A percentile compares a stretch with the other conserved stretches of the same genome.
Evolutionary conservation across 2,113 vertebrate species (phyloP).

Genomic region (Epinephelus lanceolatus): DNA sequence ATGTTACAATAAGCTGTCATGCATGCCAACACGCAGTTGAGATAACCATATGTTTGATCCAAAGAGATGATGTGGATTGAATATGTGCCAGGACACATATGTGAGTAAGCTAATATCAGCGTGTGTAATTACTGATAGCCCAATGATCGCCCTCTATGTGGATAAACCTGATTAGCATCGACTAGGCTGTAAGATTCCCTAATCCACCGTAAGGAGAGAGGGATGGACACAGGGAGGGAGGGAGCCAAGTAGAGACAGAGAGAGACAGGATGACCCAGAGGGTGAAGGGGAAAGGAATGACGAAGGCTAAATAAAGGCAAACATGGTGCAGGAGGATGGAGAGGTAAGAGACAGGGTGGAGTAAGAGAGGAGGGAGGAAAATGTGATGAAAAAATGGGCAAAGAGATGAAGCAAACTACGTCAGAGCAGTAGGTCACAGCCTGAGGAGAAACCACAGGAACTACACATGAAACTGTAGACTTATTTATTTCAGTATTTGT

Average conservation of each 20-base stretch:
- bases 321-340: constrained; percentile 13
- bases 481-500: neutral
- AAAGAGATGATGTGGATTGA: constrained; percentile 72
- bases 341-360: neutral
- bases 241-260: constrained; percentile 21
- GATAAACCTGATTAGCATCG: constrained; percentile 82
- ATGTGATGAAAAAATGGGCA: neutral
- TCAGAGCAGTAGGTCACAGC: constrained; percentile 25
- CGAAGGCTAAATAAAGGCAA: constrained; percentile 14
- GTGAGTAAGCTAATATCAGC: constrained; percentile 73
- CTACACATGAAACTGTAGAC: constrained; percentile 1
- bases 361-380: neutral
- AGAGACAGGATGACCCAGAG: constrained; percentile 10
- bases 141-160: constrained; percentile 75
- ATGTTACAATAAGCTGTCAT: constrained; percentile 36
- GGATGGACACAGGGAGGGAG: constrained; percentile 38
- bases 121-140: constrained; percentile 76
- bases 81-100: constrained; percentile 66
- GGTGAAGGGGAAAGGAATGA: constrained; percentile 7
- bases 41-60: constrained; percentile 67
- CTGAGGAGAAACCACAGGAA: constrained; percentile 24
- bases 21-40: constrained; percentile 30
- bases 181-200: constrained; percentile 66
- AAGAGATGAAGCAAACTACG: constrained; percentile 4
- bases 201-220: constrained; percentile 71